These are phyloP conservation scores for Thamnaconus septentrionalis DNA, from an alignment of 2,113 vertebrate species.

Conservation along the genomic window DNA sequence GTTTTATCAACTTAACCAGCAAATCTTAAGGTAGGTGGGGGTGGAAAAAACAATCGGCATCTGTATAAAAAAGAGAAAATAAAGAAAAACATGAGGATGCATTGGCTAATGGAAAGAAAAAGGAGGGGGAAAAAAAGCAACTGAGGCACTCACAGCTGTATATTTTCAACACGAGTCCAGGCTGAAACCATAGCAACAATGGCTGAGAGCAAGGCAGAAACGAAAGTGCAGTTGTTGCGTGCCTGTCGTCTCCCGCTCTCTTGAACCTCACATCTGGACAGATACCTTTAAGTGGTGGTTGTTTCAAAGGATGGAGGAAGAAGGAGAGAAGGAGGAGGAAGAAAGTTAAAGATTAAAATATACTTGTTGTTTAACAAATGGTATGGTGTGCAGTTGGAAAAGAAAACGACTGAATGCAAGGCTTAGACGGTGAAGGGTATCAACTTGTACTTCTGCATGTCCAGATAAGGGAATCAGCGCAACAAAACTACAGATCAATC, in stretches of 20 bases:
- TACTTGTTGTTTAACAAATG: too few relatives aligned
- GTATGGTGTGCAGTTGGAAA: too few relatives aligned
- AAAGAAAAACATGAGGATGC: constrained; percentile 3
- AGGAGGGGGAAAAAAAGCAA: neutral
- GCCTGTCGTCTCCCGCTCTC: constrained; percentile 15
- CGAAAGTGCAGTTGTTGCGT: constrained; percentile 24
- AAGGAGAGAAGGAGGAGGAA: neutral
- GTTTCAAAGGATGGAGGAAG: neutral
- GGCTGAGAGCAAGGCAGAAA: constrained; percentile 21
- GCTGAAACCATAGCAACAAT: constrained; percentile 58
- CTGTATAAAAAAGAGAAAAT: neutral
- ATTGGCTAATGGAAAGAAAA: constrained; percentile 22
- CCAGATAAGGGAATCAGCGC: too few relatives aligned
- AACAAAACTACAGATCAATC: too few relatives aligned
- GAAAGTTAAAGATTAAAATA: too few relatives aligned
- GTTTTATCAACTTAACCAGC: constrained; percentile 39
- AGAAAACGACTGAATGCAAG: too few relatives aligned
- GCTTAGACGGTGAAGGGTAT: too few relatives aligned
- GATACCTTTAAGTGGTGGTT: constrained; percentile 25
- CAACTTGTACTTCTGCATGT: too few relatives aligned
- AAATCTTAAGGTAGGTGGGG: neutral
- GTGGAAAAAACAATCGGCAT: constrained; percentile 9
- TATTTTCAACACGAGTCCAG: constrained; percentile 29
- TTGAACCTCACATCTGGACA: constrained; percentile 3
- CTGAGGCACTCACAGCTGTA: constrained; percentile 15